These are phyloP conservation scores for Agrochola lota DNA, from an alignment of 2,888 invertebrate genomes.

Conservation along the genomic window DNA sequence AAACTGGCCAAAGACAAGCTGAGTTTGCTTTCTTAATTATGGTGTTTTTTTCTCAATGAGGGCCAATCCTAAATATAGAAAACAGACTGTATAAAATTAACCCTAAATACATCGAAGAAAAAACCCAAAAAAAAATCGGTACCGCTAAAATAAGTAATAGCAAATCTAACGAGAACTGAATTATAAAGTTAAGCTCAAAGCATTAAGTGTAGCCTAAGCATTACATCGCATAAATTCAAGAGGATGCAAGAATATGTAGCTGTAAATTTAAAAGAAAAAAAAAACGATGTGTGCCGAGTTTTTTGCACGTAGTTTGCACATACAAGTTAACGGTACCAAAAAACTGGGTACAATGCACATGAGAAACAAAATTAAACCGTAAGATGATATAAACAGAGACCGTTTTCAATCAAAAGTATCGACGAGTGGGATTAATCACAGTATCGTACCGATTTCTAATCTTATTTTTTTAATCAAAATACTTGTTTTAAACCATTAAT, in stretches of 20 bases:
- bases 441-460: slow-evolving; percentile 61
- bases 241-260: slow-evolving; percentile 71
- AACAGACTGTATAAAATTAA: background rate
- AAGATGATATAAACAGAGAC: slow-evolving; percentile 21
- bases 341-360: slow-evolving; percentile 61
- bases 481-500: slow-evolving; percentile 45
- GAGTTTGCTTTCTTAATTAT: slow-evolving; percentile 39
- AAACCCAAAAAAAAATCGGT: background rate
- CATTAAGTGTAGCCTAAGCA: slow-evolving; percentile 61
- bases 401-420: slow-evolving; percentile 34
- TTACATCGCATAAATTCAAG: slow-evolving; percentile 63
- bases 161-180: slow-evolving; percentile 28
- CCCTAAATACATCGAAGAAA: background rate
- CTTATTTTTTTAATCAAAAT: slow-evolving; percentile 51
- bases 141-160: slow-evolving; percentile 27
- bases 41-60: slow-evolving; percentile 27
- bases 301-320: slow-evolving; percentile 77
- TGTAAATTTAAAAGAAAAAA: slow-evolving; percentile 75
- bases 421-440: slow-evolving; percentile 42
- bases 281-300: slow-evolving; percentile 71
- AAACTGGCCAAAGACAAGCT: slow-evolving; percentile 32
- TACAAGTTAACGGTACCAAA: slow-evolving; percentile 77
- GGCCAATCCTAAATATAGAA: slow-evolving; percentile 20
- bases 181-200: slow-evolving; percentile 37
- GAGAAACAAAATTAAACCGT: slow-evolving; percentile 47